phyloP scores from a whole-genome alignment of 1,140 invertebrate species.

The Phocides pigmalion region DNA sequence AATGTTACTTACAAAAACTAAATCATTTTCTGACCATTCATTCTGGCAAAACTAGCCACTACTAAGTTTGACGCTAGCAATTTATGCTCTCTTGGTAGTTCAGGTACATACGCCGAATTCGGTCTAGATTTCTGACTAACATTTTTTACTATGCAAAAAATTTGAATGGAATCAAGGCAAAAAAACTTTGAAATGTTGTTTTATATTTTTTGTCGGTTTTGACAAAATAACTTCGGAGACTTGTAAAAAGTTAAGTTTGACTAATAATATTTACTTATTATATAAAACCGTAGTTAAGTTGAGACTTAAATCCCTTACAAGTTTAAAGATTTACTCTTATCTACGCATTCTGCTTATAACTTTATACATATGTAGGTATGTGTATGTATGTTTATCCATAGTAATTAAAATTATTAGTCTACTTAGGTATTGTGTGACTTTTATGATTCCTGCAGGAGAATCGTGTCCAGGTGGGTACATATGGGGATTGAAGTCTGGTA shows the following conservation, averaged over 20 bases:
- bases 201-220: not conserved
- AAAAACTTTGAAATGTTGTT: not conserved
- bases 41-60: conserved; percentile 17
- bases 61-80: conserved; percentile 20
- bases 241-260: not conserved
- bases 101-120: conserved; percentile 19
- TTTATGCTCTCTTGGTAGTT: conserved; percentile 28
- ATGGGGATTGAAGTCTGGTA: too few species aligned
- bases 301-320: too few species aligned
- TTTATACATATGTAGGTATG: too few species aligned
- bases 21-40: conserved; percentile 1
- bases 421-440: too few species aligned
- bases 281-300: not conserved
- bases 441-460: too few species aligned
- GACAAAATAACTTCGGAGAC: not conserved
- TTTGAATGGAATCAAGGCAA: not conserved
- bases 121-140: conserved; percentile 29
- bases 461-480: too few species aligned
- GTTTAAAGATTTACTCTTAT: too few species aligned
- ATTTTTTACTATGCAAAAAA: conserved; percentile 2
- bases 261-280: too few species aligned
- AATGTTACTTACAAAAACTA: conserved; percentile 25
- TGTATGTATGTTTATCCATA: too few species aligned
- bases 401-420: too few species aligned
- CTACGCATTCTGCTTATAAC: too few species aligned